phyloP scores from a whole-genome alignment of 2,797 vertebrate genomes.

The Ctenochaetus hawaiiensis region DNA sequence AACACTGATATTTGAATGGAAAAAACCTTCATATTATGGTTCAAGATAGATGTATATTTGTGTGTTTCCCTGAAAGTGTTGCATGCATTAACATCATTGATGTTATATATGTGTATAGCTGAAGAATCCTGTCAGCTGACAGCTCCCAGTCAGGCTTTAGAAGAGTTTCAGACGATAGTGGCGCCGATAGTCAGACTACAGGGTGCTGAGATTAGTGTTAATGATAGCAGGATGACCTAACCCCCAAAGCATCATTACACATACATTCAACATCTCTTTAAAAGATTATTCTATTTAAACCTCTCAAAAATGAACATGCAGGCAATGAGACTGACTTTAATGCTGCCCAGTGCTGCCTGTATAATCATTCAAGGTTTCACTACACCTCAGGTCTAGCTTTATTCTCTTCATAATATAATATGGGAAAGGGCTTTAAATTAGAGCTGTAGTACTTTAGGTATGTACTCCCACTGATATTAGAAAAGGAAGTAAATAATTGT shows the following conservation, averaged over 20 bases:
- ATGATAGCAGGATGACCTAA: conserved; percentile 60
- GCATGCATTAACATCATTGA: conserved; percentile 11
- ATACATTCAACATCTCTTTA: neutral
- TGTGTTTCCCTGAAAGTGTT: neutral
- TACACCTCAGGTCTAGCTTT: neutral
- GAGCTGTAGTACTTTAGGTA: conserved; percentile 43
- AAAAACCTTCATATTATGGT: neutral
- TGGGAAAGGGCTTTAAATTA: conserved; percentile 6
- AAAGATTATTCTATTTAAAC: neutral
- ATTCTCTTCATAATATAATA: conserved; percentile 12
- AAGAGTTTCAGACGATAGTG: conserved; percentile 33
- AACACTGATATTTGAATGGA: too few relatives aligned
- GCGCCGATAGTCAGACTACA: conserved; percentile 39
- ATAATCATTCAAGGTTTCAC: conserved; percentile 5
- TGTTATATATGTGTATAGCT: neutral
- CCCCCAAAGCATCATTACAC: conserved; percentile 7
- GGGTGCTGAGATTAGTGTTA: conserved; percentile 30
- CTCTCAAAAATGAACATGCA: neutral
- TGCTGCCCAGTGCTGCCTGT: neutral
- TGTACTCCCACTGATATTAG: conserved; percentile 71
- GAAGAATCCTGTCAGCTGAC: conserved; percentile 31
- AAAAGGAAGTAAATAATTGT: conserved; percentile 86
- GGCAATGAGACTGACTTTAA: neutral
- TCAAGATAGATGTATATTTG: neutral
- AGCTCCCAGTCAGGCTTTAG: conserved; percentile 16